Conservation (phyloP, 2,888 invertebrate species). For the Ptychoptera contaminata region DNA sequence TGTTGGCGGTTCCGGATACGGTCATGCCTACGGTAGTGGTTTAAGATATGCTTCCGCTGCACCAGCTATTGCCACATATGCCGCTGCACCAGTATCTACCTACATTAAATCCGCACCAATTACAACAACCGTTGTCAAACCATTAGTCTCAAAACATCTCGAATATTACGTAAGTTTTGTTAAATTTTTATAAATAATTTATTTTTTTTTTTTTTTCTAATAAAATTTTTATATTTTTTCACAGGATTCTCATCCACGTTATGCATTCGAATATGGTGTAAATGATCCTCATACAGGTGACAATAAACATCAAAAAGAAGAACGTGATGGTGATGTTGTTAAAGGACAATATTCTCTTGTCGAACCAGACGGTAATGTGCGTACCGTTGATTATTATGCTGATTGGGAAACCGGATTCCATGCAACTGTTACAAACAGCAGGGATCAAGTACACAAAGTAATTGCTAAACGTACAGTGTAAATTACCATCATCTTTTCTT, state of each 20-base stretch:
- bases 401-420: constrained; percentile 69
- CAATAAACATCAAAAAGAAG: constrained; percentile 55
- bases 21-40: constrained; percentile 20
- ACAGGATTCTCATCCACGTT: constrained; percentile 49
- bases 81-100: constrained; percentile 25
- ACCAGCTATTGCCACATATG: constrained; percentile 22
- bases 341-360: constrained; percentile 52
- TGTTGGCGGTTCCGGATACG: constrained; percentile 12
- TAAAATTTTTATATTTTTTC: constrained; percentile 3
- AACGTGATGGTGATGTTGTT: constrained; percentile 56
- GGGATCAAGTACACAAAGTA: constrained; percentile 31
- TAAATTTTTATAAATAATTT: constrained; percentile 9
- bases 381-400: constrained; percentile 58
- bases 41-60: constrained; percentile 26
- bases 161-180: constrained; percentile 43
- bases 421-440: constrained; percentile 51
- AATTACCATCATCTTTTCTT: not conserved
- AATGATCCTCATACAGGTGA: constrained; percentile 61
- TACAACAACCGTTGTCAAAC: constrained; percentile 30
- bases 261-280: constrained; percentile 57
- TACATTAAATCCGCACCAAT: constrained; percentile 25
- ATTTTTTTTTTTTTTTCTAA: constrained; percentile 3
- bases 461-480: constrained; percentile 23
- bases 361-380: constrained; percentile 58
- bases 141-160: constrained; percentile 41